A percentile compares a stretch with the other conserved stretches of the same genome.
phyloP scores from a whole-genome alignment of 2,113 vertebrate species.

The Cololabis saira region DNA sequence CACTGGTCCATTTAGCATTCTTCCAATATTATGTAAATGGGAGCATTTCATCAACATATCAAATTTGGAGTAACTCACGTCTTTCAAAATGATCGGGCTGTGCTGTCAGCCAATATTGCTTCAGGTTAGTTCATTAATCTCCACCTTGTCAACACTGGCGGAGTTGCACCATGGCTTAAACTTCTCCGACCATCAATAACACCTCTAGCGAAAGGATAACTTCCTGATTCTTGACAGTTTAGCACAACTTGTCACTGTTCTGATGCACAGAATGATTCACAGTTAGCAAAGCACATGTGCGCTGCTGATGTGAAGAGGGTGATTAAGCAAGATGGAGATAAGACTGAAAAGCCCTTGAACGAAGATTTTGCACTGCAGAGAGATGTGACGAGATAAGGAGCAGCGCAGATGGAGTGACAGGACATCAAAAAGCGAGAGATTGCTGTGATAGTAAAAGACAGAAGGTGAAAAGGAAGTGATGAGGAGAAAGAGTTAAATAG shows the following conservation, averaged over 20 bases:
- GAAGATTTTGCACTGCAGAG: constrained; percentile 15
- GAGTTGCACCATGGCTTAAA: neutral
- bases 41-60: constrained; percentile 4
- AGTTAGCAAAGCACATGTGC: constrained; percentile 41
- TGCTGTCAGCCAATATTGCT: neutral
- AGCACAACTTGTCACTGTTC: constrained; percentile 25
- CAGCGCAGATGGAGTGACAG: constrained; percentile 75
- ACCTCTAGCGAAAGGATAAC: constrained; percentile 21
- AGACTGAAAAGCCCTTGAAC: constrained; percentile 12
- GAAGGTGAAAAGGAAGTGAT: constrained; percentile 72
- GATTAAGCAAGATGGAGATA: constrained; percentile 38
- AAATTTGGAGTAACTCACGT: neutral
- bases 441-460: constrained; percentile 62
- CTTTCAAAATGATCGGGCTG: neutral
- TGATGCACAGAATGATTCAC: constrained; percentile 41
- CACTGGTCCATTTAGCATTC: neutral
- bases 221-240: constrained; percentile 7
- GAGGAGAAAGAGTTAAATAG: constrained; percentile 74
- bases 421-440: constrained; percentile 75
- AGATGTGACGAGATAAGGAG: constrained; percentile 37
- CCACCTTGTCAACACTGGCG: neutral
- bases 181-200: constrained; percentile 14
- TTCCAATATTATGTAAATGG: neutral
- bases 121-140: neutral
- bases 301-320: constrained; percentile 31